A percentile compares a stretch with the other conserved stretches of the same genome.
Evolutionary conservation across 2,888 invertebrate species (phyloP).

Genomic region (Andrena marginata): DNA sequence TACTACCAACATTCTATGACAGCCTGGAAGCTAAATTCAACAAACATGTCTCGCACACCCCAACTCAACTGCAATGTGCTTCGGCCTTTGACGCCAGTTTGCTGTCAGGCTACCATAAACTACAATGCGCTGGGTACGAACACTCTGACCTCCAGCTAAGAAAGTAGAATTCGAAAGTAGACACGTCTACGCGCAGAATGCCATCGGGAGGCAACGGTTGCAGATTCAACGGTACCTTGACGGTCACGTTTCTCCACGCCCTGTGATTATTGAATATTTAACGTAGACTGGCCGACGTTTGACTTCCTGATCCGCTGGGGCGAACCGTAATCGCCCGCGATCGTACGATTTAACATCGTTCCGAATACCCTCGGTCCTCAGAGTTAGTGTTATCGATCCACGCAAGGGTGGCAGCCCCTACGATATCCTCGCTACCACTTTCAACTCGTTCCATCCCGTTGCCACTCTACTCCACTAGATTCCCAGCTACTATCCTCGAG

Average conservation of each 20-base stretch:
- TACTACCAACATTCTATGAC: not conserved
- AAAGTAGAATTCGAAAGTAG: conserved; percentile 40
- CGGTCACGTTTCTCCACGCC: conserved; percentile 56
- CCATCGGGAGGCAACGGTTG: conserved; percentile 23
- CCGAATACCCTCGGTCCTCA: conserved; percentile 56
- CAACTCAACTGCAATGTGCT: not conserved
- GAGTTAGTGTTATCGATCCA: conserved; percentile 59
- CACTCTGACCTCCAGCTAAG: not conserved
- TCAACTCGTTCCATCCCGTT: not conserved
- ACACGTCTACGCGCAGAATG: not conserved
- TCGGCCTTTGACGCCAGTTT: not conserved
- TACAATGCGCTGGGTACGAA: not conserved
- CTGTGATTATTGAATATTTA: conserved; percentile 67
- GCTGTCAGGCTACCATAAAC: not conserved
- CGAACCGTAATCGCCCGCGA: conserved; percentile 52
- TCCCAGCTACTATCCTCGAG: not conserved
- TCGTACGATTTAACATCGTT: conserved; percentile 54
- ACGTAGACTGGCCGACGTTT: conserved; percentile 48
- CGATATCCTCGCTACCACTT: conserved; percentile 46
- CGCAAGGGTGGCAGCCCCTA: conserved; percentile 26
- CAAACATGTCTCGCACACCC: not conserved
- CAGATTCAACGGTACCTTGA: conserved; percentile 55
- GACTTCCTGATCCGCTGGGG: conserved; percentile 52
- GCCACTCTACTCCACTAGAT: not conserved
- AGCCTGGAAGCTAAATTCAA: not conserved